These are phyloP conservation scores for Carcharodon carcharias DNA, from an alignment of 2,797 vertebrate species.

Conservation along the genomic window DNA sequence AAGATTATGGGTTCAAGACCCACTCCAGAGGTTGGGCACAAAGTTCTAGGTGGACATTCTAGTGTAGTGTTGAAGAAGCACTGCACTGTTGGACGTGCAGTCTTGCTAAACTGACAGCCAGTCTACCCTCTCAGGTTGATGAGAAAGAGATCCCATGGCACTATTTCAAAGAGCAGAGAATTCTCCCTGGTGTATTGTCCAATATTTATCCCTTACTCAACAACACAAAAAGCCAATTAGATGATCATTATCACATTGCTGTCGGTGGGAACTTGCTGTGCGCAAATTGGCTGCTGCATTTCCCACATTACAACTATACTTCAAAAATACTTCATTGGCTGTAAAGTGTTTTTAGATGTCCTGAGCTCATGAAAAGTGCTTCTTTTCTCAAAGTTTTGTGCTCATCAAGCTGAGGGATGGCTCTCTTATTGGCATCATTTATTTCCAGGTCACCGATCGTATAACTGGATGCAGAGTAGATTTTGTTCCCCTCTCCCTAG, in stretches of 20 bases:
- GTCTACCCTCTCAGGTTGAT: not conserved
- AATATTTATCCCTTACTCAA: not conserved
- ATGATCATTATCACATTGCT: not conserved
- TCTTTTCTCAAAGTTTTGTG: too few species aligned
- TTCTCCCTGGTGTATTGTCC: not conserved
- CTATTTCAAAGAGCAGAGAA: not conserved
- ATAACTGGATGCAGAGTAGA: not conserved
- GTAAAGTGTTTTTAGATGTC: not conserved
- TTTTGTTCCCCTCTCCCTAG: not conserved
- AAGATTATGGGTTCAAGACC: not conserved
- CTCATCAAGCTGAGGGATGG: too few species aligned
- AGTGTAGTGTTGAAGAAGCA: not conserved
- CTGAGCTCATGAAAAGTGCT: too few species aligned
- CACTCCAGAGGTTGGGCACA: not conserved
- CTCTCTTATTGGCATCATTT: not conserved
- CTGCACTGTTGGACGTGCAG: not conserved
- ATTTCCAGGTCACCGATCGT: not conserved
- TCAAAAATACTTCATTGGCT: not conserved
- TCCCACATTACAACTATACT: not conserved
- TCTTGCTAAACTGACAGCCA: not conserved
- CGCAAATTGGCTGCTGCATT: not conserved
- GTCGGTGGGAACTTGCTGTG: not conserved
- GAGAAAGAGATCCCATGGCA: not conserved
- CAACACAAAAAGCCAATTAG: not conserved
- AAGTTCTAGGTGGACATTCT: not conserved